Percentiles rank a stretch among this genome's conserved stretches.
Conservation (phyloP, 2,888 invertebrate genomes). For the Listrodromus nycthemerus region DNA sequence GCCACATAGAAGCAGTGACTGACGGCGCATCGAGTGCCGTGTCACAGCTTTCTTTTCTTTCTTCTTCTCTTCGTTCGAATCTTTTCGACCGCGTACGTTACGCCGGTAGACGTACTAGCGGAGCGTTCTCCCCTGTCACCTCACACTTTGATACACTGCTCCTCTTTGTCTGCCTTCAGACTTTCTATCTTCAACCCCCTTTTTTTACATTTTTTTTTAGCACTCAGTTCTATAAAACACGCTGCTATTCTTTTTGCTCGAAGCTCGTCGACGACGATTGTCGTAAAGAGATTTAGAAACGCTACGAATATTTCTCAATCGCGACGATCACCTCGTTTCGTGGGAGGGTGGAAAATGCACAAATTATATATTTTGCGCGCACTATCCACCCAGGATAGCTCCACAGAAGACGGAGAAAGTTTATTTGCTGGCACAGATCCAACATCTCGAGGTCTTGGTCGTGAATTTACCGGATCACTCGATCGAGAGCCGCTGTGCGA, state of each 20-base stretch:
- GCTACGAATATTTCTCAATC: constrained; percentile 44
- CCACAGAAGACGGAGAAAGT: constrained; percentile 30
- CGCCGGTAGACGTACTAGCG: neutral
- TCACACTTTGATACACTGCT: constrained; percentile 28
- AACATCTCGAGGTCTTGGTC: constrained; percentile 42
- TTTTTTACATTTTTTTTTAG: constrained; percentile 25
- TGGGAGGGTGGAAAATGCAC: constrained; percentile 9
- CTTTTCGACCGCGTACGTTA: constrained; percentile 2
- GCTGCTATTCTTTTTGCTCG: constrained; percentile 23
- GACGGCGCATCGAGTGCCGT: constrained; percentile 8
- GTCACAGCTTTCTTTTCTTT: constrained; percentile 34
- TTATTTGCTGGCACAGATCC: constrained; percentile 63
- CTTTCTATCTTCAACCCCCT: constrained; percentile 15
- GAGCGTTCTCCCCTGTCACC: neutral
- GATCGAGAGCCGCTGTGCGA: constrained; percentile 4
- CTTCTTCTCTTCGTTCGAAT: constrained; percentile 9
- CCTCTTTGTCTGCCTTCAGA: constrained; percentile 15
- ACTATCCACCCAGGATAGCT: constrained; percentile 7
- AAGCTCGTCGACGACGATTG: neutral
- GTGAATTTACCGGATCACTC: constrained; percentile 37
- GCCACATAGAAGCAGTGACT: constrained; percentile 12
- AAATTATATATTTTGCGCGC: constrained; percentile 9
- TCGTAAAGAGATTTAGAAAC: constrained; percentile 44
- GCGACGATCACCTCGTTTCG: constrained; percentile 12
- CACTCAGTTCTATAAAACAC: constrained; percentile 12